Percentiles rank a stretch among this genome's conserved stretches.
Conservation (phyloP, 1,140 invertebrate species). For the Nylanderia fulva region DNA sequence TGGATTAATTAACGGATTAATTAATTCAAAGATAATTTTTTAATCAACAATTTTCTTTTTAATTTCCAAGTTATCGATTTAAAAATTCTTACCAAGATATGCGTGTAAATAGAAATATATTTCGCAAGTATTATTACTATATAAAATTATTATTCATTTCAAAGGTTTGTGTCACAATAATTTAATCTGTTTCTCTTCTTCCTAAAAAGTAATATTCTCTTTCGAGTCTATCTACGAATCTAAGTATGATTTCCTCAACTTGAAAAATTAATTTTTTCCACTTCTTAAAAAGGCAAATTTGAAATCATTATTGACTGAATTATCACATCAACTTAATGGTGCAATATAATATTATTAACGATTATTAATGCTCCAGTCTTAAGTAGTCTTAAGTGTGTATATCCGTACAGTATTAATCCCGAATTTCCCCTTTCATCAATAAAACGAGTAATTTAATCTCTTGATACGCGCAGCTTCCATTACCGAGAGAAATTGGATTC, state of each 20-base stretch:
- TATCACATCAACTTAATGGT: background rate
- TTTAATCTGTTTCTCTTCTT: background rate
- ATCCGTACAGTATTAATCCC: background rate
- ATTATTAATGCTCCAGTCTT: conserved; percentile 8
- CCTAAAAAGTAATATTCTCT: background rate
- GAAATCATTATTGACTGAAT: background rate
- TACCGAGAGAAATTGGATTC: conserved; percentile 1
- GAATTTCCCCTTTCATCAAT: background rate
- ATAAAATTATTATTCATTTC: background rate
- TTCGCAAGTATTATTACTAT: background rate
- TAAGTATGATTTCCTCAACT: background rate
- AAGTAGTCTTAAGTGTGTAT: background rate
- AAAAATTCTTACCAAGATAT: background rate
- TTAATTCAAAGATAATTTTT: background rate
- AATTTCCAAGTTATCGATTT: background rate
- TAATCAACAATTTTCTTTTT: background rate
- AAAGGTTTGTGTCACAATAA: background rate
- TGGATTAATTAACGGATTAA: background rate
- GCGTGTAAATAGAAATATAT: background rate
- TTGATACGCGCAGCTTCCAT: conserved; percentile 10
- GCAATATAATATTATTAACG: background rate
- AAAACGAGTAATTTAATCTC: conserved; percentile 18
- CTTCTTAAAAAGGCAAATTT: background rate
- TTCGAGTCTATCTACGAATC: background rate
- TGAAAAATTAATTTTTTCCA: background rate